A percentile compares a stretch with the other conserved stretches of the same genome.
Evolutionary conservation across 2,113 vertebrate species (phyloP).

Genomic region (Petrocephalus zakoni): DNA sequence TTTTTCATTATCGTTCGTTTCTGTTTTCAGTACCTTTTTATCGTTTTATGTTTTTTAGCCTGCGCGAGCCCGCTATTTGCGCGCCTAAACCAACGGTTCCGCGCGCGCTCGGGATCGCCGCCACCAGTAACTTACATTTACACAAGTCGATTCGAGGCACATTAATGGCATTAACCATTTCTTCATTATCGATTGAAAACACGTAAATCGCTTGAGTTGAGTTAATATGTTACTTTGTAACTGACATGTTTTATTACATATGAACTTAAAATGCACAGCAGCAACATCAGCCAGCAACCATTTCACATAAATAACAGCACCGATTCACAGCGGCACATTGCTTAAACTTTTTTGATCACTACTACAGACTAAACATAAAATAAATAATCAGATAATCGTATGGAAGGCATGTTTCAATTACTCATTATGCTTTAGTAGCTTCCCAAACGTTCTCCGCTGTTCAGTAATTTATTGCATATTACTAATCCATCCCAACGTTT

Average conservation of each 20-base stretch:
- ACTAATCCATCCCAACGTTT: not conserved
- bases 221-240: not conserved
- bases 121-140: not conserved
- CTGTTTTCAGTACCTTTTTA: not conserved
- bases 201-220: not conserved
- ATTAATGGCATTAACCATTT: not conserved
- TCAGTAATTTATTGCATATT: not conserved
- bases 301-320: not conserved
- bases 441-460: not conserved
- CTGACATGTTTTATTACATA: not conserved
- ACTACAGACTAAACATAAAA: not conserved
- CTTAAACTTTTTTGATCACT: not conserved
- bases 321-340: not conserved
- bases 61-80: not conserved
- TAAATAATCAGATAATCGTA: not conserved
- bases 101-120: not conserved
- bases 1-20: not conserved
- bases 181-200: not conserved
- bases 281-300: not conserved
- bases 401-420: not conserved
- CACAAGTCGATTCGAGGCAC: not conserved
- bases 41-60: not conserved
- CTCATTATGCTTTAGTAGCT: not conserved
- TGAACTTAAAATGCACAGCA: not conserved
- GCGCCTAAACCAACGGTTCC: not conserved